Evolutionary conservation across 1,140 invertebrate genomes (phyloP), one percentile per base, ranked within the genome.

Genomic region (Ooceraea biroi): DNA sequence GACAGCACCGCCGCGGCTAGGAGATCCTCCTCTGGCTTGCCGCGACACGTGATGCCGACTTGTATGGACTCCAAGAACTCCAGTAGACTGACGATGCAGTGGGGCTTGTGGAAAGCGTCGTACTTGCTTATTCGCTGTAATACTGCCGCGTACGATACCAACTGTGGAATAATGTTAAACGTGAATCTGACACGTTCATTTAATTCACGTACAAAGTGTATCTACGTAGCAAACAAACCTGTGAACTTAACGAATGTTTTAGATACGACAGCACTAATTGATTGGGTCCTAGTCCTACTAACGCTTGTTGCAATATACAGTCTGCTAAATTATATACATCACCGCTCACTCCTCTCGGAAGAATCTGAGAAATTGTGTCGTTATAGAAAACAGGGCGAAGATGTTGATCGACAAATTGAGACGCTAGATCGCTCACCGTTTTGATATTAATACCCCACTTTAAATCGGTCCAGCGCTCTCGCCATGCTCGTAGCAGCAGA

Each of bases 371-470:
- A 65, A 83, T 44, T 11, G 8, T 77, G 3, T 60, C n/a, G 14
- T 12, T n/a, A 50, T 7, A 27, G 2, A 22, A 1, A 36, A 30
- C 22, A 14, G 8, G 50, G 25, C 27, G 10, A 25, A 25, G 1
- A 30, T 27, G 25, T 61, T 44, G 10, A 2, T 48, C 1, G 1
- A n/a, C n/a, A 8, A 61, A 1, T 3, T 14, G 11, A 25, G 61
- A 48, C 27, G 5, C 36, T 2, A 14, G 8, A 25, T 1, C 1
- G n/a, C 92, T 94, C 91, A 96, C 97, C 27, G 97, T 97, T 95
- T 99, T 99, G 44, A 99, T 98, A 92, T 98, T 97, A 82, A 99
- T 98, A 41, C 98, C 98, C 98, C 98, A 99, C 93, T 98, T 97
- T 36, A 98, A 96, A 94, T 99, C 98, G 12, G 97, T 97, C 98